A percentile compares a stretch with the other conserved stretches of the same genome.
These are phyloP conservation scores for Apantesis nais DNA, from an alignment of 2,888 invertebrate genomes.

Conservation along the genomic window DNA sequence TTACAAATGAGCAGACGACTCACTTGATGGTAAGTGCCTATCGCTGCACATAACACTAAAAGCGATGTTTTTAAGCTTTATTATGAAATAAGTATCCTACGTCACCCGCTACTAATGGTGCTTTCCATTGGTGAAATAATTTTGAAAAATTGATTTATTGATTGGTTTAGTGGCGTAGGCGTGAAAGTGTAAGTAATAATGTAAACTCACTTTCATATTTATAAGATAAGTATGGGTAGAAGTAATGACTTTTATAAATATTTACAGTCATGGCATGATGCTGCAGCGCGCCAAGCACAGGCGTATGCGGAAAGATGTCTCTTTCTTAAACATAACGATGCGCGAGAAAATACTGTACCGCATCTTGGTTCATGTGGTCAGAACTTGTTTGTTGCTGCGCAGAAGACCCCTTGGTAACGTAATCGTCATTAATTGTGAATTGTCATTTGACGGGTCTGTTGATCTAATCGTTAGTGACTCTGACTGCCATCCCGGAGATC, in stretches of 20 bases:
- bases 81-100: no score
- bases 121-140: no score
- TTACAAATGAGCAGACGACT: no score
- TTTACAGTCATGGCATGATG: constrained; percentile 89
- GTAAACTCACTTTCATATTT: no score
- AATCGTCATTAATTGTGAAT: background rate
- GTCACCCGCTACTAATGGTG: no score
- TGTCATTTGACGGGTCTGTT: background rate
- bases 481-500: background rate
- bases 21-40: no score
- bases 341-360: constrained; percentile 87
- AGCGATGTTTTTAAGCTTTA: no score
- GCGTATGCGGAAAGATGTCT: constrained; percentile 90
- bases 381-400: constrained; percentile 92
- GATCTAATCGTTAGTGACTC: background rate
- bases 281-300: constrained; percentile 90
- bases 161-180: no score
- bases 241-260: background rate
- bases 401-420: constrained; percentile 91
- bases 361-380: constrained; percentile 91
- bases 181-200: no score
- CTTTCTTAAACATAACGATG: constrained; percentile 89
- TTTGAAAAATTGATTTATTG: no score
- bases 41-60: no score
- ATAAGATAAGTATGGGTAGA: no score